Conservation (phyloP, 2,797 vertebrate species). For the Aselliscus stoliczkanus region DNA sequence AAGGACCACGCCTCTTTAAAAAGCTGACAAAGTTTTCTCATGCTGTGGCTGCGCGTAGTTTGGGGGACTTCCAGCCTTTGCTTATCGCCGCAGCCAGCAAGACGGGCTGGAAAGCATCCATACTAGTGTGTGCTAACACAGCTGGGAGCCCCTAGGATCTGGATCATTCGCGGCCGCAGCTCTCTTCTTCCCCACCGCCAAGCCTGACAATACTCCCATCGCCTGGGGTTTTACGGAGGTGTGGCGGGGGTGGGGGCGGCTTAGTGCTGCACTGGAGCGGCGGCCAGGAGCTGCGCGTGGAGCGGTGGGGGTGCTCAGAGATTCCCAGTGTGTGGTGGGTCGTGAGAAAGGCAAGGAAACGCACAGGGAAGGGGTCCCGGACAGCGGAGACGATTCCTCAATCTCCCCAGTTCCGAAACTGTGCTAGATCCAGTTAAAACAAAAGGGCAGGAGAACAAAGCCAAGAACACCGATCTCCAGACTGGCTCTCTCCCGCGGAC, state of each 20-base stretch:
- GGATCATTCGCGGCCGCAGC: not conserved
- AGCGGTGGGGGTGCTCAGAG: not conserved
- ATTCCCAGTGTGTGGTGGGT: not conserved
- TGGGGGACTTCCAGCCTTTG: not conserved
- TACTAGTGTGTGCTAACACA: not conserved
- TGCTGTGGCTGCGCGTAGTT: not conserved
- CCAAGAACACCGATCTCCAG: not conserved
- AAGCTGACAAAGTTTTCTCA: constrained; percentile 40
- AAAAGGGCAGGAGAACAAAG: not conserved
- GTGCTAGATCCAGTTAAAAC: not conserved
- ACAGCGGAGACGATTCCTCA: not conserved
- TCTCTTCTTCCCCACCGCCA: not conserved
- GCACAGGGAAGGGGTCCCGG: not conserved
- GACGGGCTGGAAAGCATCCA: not conserved
- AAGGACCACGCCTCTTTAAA: constrained; percentile 2
- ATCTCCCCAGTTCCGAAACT: not conserved
- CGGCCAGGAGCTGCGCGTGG: not conserved
- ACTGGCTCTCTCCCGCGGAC: not conserved
- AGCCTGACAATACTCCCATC: not conserved
- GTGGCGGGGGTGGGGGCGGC: not conserved
- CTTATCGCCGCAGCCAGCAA: not conserved
- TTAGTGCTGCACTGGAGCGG: accelerated
- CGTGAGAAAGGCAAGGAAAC: not conserved
- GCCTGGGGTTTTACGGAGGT: not conserved
- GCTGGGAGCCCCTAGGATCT: not conserved